A percentile compares a stretch with the other conserved stretches of the same genome.
phyloP scores from a whole-genome alignment of 2,113 vertebrate genomes.

The Cariama cristata region DNA sequence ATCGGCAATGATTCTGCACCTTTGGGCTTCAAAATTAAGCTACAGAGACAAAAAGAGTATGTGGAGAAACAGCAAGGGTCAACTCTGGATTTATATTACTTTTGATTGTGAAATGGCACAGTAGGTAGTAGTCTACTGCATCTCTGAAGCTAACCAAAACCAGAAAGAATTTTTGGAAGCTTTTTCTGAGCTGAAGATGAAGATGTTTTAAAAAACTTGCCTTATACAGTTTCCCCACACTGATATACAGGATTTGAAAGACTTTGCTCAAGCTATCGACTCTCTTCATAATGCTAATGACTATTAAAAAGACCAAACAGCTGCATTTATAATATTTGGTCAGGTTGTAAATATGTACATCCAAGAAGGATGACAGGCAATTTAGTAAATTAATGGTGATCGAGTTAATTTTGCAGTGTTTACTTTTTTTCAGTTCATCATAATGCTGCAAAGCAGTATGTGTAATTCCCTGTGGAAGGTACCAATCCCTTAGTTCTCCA shows the following conservation, averaged over 20 bases:
- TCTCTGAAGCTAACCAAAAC: background rate
- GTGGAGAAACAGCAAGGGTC: background rate
- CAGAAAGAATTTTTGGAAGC: background rate
- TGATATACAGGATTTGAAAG: background rate
- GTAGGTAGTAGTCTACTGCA: background rate
- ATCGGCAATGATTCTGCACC: constrained; percentile 2
- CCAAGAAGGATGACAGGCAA: background rate
- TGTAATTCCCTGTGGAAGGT: background rate
- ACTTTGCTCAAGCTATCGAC: background rate
- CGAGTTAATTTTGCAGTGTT: constrained; percentile 1
- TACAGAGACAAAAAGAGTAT: background rate
- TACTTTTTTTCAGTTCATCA: background rate
- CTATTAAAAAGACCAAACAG: background rate
- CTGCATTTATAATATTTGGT: background rate
- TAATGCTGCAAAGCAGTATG: background rate
- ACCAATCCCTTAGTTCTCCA: background rate
- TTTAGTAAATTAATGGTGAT: constrained; percentile 19
- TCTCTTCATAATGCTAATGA: constrained; percentile 17
- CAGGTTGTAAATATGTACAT: background rate
- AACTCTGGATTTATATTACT: background rate
- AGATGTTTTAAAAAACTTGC: background rate
- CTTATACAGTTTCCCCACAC: background rate
- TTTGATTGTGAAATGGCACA: constrained; percentile 6
- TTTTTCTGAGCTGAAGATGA: constrained; percentile 1
- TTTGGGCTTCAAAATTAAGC: constrained; percentile 34